These are phyloP conservation scores for Zoanthus gigantus DNA, from an alignment of 92 coral and sea anemone species.

Conservation along the genomic window DNA sequence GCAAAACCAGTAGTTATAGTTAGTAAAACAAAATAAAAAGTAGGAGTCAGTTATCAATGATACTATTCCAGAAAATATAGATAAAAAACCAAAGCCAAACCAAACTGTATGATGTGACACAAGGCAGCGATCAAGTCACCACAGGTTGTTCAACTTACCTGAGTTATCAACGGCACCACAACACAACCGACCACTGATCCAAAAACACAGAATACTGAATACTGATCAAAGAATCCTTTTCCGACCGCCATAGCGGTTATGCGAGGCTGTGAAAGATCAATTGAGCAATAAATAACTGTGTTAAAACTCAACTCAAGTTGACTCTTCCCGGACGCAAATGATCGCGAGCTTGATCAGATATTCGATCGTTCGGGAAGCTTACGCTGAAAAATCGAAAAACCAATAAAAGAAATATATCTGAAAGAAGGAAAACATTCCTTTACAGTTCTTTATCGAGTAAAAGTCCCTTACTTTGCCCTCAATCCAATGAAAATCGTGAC, in stretches of 20 bases:
- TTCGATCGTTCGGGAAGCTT: conserved; percentile 28
- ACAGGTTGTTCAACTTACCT: conserved; percentile 66
- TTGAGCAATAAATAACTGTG: conserved; percentile 55
- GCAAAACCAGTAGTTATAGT: conserved; percentile 10
- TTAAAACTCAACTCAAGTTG: conserved; percentile 18
- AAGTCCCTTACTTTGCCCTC: conserved; percentile 45
- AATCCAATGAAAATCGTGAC: conserved; percentile 37
- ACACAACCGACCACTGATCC: conserved; percentile 99
- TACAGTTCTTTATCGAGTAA: neutral
- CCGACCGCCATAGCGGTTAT: conserved; percentile 98
- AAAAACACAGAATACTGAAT: conserved; percentile 98
- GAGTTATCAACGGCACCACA: conserved; percentile 98
- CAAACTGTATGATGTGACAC: conserved; percentile 26
- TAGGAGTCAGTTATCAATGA: conserved; percentile 22
- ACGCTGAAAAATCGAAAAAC: neutral
- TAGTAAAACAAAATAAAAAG: conserved; percentile 11
- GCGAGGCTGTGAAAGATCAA: conserved; percentile 66
- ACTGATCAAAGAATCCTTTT: conserved; percentile 99
- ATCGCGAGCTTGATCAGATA: conserved; percentile 37
- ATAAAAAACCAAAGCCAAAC: neutral
- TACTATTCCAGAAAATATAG: conserved; percentile 21
- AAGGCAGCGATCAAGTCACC: conserved; percentile 6
- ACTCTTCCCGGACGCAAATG: conserved; percentile 56
- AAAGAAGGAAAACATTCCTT: neutral
- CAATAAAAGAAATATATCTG: neutral